Conservation (phyloP, 2,113 vertebrate genomes). For the Thamnophis sirtalis region DNA sequence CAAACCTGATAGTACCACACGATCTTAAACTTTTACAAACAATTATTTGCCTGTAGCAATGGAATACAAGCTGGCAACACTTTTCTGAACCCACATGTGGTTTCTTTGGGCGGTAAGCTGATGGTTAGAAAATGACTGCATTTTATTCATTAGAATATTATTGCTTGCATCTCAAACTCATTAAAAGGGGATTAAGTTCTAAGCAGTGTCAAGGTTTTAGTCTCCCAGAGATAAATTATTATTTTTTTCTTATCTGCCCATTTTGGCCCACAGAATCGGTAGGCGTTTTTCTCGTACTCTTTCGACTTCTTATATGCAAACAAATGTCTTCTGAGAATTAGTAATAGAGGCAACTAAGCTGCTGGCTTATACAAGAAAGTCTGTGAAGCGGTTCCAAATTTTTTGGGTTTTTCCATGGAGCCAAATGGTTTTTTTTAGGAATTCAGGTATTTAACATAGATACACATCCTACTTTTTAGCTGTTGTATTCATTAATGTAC, state of each 20-base stretch:
- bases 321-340: slow-evolving; percentile 14
- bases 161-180: slow-evolving; percentile 3
- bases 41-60: not conserved
- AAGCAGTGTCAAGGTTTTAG: slow-evolving; percentile 9
- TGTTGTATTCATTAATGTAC: not conserved
- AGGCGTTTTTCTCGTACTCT: not conserved
- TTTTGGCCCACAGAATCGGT: slow-evolving; percentile 19
- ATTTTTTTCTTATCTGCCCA: slow-evolving; percentile 30
- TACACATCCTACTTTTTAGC: not conserved
- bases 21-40: not conserved
- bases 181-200: slow-evolving; percentile 14
- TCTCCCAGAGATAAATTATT: slow-evolving; percentile 22
- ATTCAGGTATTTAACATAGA: not conserved
- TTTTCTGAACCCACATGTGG: not conserved
- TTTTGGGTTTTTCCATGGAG: not conserved
- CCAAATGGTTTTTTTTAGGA: not conserved
- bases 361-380: not conserved
- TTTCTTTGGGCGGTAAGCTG: not conserved
- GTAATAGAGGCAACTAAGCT: not conserved
- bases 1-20: not conserved
- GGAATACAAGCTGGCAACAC: not conserved
- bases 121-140: slow-evolving; percentile 10
- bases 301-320: not conserved
- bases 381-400: not conserved
- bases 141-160: slow-evolving; percentile 11